phyloP scores from a whole-genome alignment of 1,140 invertebrate genomes.

The Acromyrmex echinatior region DNA sequence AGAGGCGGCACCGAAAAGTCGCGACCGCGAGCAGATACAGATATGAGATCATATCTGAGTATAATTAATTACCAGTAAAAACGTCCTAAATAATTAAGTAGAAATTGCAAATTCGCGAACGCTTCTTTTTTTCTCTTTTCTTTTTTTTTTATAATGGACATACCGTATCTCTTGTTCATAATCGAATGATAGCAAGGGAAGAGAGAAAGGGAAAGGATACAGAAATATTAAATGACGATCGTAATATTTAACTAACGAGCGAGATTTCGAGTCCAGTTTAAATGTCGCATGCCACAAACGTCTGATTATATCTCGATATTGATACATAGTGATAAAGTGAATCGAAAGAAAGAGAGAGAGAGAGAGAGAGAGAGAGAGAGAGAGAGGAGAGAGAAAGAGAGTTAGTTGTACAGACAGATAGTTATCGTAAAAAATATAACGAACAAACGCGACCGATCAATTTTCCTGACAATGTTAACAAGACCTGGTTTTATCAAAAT shows the following conservation, averaged over 20 bases:
- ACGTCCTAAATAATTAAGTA: slow-evolving; percentile 51
- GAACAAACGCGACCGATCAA: neutral
- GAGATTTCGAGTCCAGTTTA: neutral
- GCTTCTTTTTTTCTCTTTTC: neutral
- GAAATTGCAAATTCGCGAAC: slow-evolving; percentile 45
- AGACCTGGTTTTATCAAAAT: neutral
- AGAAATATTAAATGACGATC: slow-evolving; percentile 38
- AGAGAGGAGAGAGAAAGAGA: neutral
- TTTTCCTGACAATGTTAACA: neutral
- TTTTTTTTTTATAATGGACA: neutral
- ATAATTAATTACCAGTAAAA: slow-evolving; percentile 54
- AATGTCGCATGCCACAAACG: neutral
- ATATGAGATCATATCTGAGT: slow-evolving; percentile 56
- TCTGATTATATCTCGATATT: slow-evolving; percentile 24
- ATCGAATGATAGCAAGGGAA: slow-evolving; percentile 6
- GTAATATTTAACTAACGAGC: slow-evolving; percentile 24
- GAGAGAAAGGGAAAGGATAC: neutral
- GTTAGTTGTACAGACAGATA: neutral
- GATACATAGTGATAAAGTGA: slow-evolving; percentile 28
- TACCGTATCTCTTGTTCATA: slow-evolving; percentile 3
- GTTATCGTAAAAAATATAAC: slow-evolving; percentile 3
- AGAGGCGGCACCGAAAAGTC: slow-evolving; percentile 38
- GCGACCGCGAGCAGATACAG: slow-evolving; percentile 35
- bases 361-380: neutral
- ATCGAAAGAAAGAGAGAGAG: neutral